A percentile compares a stretch with the other conserved stretches of the same genome.
These are phyloP conservation scores for Meghimatium bilineatum DNA, from an alignment of 2,888 invertebrate genomes.

Conservation along the genomic window DNA sequence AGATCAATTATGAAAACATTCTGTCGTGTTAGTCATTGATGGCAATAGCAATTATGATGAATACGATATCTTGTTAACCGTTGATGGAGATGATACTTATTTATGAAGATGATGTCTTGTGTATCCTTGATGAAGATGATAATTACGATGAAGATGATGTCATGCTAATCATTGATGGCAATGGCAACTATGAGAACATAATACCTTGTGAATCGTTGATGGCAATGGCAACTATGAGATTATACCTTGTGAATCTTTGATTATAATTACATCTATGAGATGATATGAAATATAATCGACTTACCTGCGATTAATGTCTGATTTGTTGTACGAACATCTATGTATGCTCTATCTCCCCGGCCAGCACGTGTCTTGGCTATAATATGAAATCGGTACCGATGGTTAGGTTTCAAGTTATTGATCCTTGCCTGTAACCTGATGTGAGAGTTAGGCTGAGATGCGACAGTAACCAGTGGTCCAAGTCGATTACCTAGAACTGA, in stretches of 20 bases:
- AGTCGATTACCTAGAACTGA: not conserved
- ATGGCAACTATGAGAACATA: not conserved
- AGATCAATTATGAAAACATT: no score
- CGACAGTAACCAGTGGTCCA: slow-evolving; percentile 82
- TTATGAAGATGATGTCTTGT: no score
- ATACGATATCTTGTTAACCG: not conserved
- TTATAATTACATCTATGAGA: no score
- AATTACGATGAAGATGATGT: no score
- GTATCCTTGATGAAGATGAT: no score
- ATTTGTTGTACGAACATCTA: slow-evolving; percentile 68
- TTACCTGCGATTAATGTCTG: slow-evolving; percentile 19
- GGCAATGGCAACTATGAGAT: no score
- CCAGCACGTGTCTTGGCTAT: slow-evolving; percentile 92
- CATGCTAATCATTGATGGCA: no score
- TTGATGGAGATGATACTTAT: no score
- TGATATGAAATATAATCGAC: no score
- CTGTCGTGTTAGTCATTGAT: no score
- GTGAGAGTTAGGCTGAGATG: slow-evolving; percentile 85
- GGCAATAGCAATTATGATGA: not conserved
- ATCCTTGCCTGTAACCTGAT: slow-evolving; percentile 88
- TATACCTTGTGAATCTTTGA: no score
- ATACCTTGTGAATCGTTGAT: no score
- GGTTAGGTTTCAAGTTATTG: slow-evolving; percentile 88
- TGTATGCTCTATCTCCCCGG: slow-evolving; percentile 83
- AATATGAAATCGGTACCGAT: slow-evolving; percentile 88